Evolutionary conservation across 2,113 vertebrate genomes (phyloP).

Genomic region (zebrafish (Danio rerio)): DNA sequence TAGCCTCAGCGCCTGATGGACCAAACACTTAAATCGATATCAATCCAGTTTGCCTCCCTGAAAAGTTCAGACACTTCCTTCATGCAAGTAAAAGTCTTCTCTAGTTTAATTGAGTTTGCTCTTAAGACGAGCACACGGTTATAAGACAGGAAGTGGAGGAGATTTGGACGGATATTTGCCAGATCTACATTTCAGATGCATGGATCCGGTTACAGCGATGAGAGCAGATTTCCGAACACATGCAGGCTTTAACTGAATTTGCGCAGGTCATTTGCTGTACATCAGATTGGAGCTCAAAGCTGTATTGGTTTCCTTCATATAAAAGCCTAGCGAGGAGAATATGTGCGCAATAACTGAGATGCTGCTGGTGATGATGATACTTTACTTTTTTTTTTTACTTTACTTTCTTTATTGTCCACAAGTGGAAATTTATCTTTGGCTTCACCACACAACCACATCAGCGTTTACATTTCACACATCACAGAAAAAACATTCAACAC

Average conservation of each 20-base stretch:
- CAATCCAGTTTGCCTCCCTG: slow-evolving; percentile 32
- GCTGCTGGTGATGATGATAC: too few relatives aligned
- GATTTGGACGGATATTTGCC: not conserved
- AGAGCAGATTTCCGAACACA: slow-evolving; percentile 3
- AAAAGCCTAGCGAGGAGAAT: not conserved
- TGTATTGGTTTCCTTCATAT: not conserved
- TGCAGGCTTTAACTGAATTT: not conserved
- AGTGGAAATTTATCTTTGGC: too few relatives aligned
- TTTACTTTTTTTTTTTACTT: too few relatives aligned
- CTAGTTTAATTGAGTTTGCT: slow-evolving; percentile 20
- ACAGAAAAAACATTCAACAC: too few relatives aligned
- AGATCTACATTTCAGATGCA: slow-evolving; percentile 58
- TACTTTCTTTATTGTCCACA: too few relatives aligned
- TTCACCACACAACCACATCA: too few relatives aligned
- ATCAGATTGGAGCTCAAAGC: not conserved
- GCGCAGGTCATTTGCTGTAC: not conserved
- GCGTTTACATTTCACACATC: too few relatives aligned
- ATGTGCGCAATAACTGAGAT: not conserved
- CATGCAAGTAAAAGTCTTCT: not conserved
- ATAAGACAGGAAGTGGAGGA: slow-evolving; percentile 9
- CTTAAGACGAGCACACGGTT: slow-evolving; percentile 18
- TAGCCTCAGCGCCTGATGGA: slow-evolving; percentile 43
- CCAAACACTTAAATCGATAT: not conserved
- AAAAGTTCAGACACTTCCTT: slow-evolving; percentile 41
- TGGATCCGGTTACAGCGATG: slow-evolving; percentile 60